phyloP scores from a whole-genome alignment of 2,888 invertebrate genomes.

The Lampropteryx suffumata region DNA sequence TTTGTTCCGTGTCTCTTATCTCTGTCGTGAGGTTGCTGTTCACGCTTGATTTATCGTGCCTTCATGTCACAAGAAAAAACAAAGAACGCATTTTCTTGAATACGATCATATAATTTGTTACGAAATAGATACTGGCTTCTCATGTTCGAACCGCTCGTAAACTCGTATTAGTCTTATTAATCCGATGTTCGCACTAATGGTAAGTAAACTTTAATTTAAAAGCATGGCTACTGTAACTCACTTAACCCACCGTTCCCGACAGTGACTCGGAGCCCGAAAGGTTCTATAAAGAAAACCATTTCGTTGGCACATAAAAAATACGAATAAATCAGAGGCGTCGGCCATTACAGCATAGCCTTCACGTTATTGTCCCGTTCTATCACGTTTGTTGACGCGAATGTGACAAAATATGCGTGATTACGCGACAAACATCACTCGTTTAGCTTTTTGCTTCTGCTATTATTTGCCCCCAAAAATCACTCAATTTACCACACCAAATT shows the following conservation, averaged over 20 bases:
- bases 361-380: constrained; percentile 71
- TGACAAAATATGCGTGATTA: constrained; percentile 72
- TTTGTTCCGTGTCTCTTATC: constrained; percentile 77
- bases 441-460: constrained; percentile 37
- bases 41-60: constrained; percentile 73
- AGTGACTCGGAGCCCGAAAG: constrained; percentile 54
- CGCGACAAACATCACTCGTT: constrained; percentile 57
- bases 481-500: constrained; percentile 12
- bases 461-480: constrained; percentile 15
- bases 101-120: constrained; percentile 25
- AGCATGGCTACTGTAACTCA: constrained; percentile 52
- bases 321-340: constrained; percentile 75
- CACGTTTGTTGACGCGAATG: constrained; percentile 71
- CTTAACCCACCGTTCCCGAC: constrained; percentile 47
- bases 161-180: constrained; percentile 24
- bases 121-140: constrained; percentile 20
- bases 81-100: constrained; percentile 45
- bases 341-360: constrained; percentile 67
- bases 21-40: constrained; percentile 68
- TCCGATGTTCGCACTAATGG: constrained; percentile 39
- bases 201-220: constrained; percentile 60
- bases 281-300: constrained; percentile 70
- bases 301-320: constrained; percentile 74
- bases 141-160: constrained; percentile 24
- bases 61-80: constrained; percentile 58